Evolutionary conservation across 2,113 vertebrate species (phyloP), one percentile per base, ranked within the genome.

Genomic region (Pantherophis guttatus): DNA sequence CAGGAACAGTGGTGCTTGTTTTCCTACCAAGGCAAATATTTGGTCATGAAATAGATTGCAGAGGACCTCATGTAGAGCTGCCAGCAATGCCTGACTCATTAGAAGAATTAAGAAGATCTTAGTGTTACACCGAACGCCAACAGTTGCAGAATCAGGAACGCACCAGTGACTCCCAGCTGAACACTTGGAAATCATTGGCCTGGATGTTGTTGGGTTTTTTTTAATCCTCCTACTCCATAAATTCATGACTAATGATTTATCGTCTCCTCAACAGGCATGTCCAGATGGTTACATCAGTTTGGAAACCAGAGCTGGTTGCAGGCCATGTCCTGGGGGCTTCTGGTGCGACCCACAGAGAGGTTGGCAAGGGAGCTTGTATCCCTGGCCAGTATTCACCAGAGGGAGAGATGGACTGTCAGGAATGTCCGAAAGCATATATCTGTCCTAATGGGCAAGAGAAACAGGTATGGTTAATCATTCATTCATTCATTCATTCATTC

Each of bases 301-400:
- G 39, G 98, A 98, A 88, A 98, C 98, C 21, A 92, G 98, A 93
- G 96, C 96, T 6, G 97, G 97, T 90, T 99, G 98, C 92, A 96
- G 95, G 3, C 95, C 97, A 0, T 99, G 98, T 94, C 98, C 98
- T 5, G 92, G 97, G n/a, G 99, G 98, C 17, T 98, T 97, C 52
- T 97, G 97, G 0, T 99, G 98, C 85, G 96, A 98, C 54, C 95
- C 96, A 0, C 88, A 0, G 52, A 95, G 70, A 1, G 98, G 98
- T 7, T 91, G 81, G 7, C 96, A 97, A 97, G 26, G 96, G 93
- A 90, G 95, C 97, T 70, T 99, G 98, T 50, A 93, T 92, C 21
- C 96, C 97, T 3, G 98, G 98, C 5, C 97, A 97, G 57, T 97
- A 98, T 95, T 99, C 98, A 0, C 97, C 98, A 0, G 98, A 98